Conservation (phyloP, 1,140 invertebrate species). For the Aphelinus certus region DNA sequence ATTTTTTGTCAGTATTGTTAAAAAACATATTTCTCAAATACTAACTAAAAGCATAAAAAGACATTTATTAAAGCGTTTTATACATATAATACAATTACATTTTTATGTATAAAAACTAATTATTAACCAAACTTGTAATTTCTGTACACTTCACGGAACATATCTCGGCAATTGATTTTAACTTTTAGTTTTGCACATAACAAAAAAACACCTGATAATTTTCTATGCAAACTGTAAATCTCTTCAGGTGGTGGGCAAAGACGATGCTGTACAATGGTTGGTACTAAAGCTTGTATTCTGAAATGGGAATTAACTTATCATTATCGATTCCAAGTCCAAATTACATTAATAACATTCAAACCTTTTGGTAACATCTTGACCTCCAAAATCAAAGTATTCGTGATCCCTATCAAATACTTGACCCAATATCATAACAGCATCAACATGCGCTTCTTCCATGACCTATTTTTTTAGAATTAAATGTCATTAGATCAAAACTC, state of each 20-base stretch:
- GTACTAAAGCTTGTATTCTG: conserved; percentile 85
- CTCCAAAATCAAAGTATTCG: conserved; percentile 88
- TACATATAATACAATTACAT: conserved; percentile 17
- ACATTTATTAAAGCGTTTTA: conserved; percentile 9
- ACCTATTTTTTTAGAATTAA: conserved; percentile 63
- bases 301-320: conserved; percentile 40
- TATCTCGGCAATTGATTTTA: conserved; percentile 83
- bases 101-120: conserved; percentile 1
- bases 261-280: conserved; percentile 92
- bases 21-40: no score
- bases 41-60: neutral
- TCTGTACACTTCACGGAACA: conserved; percentile 85
- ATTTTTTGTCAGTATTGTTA: no score
- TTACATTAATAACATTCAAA: conserved; percentile 30
- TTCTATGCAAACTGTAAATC: conserved; percentile 97
- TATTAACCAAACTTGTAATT: conserved; percentile 70
- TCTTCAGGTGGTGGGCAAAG: conserved; percentile 98
- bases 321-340: neutral
- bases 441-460: conserved; percentile 95
- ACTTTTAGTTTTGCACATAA: conserved; percentile 92
- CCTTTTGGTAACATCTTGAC: conserved; percentile 71
- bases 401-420: conserved; percentile 84
- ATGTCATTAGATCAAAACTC: neutral
- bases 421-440: conserved; percentile 95
- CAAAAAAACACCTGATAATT: conserved; percentile 96